Base-by-base conservation (phyloP, 2,797 vertebrate species). In the Myripristis murdjan region DNA sequence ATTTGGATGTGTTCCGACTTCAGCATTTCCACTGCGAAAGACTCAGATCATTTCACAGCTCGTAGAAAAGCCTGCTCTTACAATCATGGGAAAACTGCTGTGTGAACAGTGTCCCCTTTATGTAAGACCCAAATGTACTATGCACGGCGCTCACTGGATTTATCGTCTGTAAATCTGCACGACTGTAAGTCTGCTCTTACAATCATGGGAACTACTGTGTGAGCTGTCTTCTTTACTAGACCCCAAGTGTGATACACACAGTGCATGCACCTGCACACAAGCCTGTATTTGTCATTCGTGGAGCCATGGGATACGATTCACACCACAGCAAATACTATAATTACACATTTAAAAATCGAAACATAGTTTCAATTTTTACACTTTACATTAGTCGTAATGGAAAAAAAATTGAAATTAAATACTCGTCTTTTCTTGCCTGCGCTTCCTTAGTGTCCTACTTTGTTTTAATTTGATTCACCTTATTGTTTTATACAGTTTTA, bases 11-110 rank as follows among this genome's bases (percentile, higher is more conserved):
- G 47, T 68, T 87, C 86, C 82, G 74, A 41, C 77, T 71, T 64
- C 71, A 64, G 44, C 20, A 57, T 87, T 90, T 86, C 83, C 88
- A 89, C 83, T 64, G 86, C 59, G 78, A 79, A 51, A 52, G 20
- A 78, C 82, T 78, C 87, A 86, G 68, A 87, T 85, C 54, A 86
- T 90, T 90, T 92, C 87, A 91, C 86, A 89, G 87, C 87, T 91
- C 86, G 73, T 71, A 84, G 75, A 82, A 65, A 74, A 83, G 41
- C 70, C 74, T 2, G 14, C 28, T 73, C 69, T 73, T 64, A 39
- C 59, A 81, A 79, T 80, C 82, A 88, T 84, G 86, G 77, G 90
- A n/a, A n/a, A 88, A 89, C 80, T 31, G 49, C 78, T 23, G 71
- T 8, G 65, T 1, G 53, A 85, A 89, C 75, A 75, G 75, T 54